Conservation (phyloP, 2,113 vertebrate species). For the Cottus gobio region DNA sequence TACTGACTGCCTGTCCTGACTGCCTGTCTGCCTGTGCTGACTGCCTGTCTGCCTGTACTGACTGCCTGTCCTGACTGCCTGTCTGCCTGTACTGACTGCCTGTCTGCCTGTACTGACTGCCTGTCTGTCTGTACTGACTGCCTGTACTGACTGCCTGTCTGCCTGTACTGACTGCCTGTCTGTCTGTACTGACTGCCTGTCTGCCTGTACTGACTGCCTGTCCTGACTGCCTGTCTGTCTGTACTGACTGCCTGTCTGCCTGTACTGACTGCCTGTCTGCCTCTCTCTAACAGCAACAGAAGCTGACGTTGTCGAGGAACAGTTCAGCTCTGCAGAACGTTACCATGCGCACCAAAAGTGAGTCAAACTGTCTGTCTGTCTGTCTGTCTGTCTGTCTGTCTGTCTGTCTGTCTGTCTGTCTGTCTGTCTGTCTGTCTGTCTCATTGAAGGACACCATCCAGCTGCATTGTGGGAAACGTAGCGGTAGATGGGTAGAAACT, state of each 20-base stretch:
- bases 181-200: neutral
- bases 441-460: too few species aligned
- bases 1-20: neutral
- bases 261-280: neutral
- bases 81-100: slow-evolving; percentile 3
- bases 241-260: neutral
- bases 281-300: slow-evolving; percentile 87
- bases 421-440: too few species aligned
- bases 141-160: neutral
- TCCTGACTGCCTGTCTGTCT: neutral
- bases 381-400: neutral
- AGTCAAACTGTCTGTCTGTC: slow-evolving; percentile 65
- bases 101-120: neutral
- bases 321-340: slow-evolving; percentile 91
- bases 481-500: too few species aligned
- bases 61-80: neutral
- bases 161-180: neutral
- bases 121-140: too few species aligned
- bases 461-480: too few species aligned
- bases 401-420: neutral
- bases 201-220: neutral
- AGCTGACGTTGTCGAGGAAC: slow-evolving; percentile 90
- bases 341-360: slow-evolving; percentile 90
- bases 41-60: neutral
- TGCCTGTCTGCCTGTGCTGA: neutral